Evolutionary conservation across 2,797 vertebrate genomes (phyloP).

Genomic region (Sylvilagus floridanus): DNA sequence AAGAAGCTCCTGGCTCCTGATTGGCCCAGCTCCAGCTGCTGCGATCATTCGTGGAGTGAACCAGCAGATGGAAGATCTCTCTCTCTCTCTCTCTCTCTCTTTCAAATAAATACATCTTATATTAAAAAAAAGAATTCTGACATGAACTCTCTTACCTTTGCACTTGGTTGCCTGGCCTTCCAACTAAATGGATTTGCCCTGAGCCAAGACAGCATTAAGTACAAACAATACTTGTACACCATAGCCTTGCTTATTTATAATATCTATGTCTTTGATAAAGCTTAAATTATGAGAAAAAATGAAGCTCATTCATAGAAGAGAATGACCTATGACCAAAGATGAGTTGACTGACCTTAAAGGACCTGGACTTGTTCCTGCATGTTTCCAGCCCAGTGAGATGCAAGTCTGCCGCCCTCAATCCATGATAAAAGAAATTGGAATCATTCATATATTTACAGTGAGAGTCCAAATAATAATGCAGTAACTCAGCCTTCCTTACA

Average conservation of each 20-base stretch:
- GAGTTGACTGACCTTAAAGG: neutral
- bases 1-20: too few relatives aligned
- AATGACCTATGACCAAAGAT: too few relatives aligned
- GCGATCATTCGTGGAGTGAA: too few relatives aligned
- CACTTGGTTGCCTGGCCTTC: accelerated
- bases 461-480: neutral
- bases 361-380: conserved; percentile 4
- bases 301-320: neutral
- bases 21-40: too few relatives aligned
- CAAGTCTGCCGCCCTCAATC: neutral
- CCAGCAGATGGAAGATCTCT: too few relatives aligned
- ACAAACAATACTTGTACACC: neutral
- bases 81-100: too few relatives aligned
- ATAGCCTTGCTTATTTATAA: neutral
- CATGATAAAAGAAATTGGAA: neutral
- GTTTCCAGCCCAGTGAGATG: neutral
- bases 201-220: neutral
- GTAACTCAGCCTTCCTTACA: conserved; percentile 8
- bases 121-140: neutral
- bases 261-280: neutral
- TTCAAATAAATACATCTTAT: too few relatives aligned
- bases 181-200: neutral
- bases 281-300: neutral
- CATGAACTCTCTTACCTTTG: neutral
- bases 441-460: neutral